These are phyloP conservation scores for Mycteria americana DNA, from an alignment of 2,797 vertebrate species.

Conservation along the genomic window DNA sequence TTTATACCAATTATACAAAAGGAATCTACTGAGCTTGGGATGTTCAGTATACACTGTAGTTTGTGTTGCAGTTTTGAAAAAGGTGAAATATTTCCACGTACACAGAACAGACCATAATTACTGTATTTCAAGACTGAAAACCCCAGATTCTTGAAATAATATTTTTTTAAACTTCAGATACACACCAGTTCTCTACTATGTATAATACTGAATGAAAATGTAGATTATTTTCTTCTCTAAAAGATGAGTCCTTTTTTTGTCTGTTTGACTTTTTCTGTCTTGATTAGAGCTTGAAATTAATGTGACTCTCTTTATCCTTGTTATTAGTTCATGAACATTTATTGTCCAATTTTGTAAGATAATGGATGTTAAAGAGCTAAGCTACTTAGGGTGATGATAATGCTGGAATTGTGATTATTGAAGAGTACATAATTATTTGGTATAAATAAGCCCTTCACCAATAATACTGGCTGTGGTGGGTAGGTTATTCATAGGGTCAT, in stretches of 20 bases:
- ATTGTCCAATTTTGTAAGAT: background rate
- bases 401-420: background rate
- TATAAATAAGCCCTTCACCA: background rate
- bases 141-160: background rate
- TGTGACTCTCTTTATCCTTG: background rate
- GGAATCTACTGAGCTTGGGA: background rate
- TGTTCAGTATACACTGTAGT: background rate
- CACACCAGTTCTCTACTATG: background rate
- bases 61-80: background rate
- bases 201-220: background rate
- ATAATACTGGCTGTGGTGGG: background rate
- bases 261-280: background rate
- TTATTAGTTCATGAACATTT: background rate
- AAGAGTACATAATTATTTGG: background rate
- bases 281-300: background rate
- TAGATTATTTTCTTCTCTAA: background rate
- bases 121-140: background rate
- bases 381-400: background rate
- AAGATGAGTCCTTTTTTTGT: background rate
- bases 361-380: background rate
- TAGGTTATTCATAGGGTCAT: background rate
- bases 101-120: background rate
- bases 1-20: background rate
- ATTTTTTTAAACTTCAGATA: background rate
- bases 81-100: background rate